Base-by-base conservation (phyloP, 2,797 vertebrate species). In the Bradypodion ventrale region DNA sequence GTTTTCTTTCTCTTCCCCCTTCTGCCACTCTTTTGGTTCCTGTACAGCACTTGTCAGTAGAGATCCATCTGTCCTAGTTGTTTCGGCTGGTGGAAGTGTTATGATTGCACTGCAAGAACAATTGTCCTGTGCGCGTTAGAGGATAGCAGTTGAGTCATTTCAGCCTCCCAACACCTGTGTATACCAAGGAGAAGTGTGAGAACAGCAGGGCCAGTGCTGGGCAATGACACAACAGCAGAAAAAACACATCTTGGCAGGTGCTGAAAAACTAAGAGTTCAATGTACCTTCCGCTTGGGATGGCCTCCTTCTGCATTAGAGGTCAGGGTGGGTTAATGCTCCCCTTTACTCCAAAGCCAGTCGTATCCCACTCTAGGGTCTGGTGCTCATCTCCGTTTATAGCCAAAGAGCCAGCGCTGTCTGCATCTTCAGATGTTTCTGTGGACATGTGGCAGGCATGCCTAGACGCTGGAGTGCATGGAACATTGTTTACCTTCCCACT, bases 141-240 rank as follows among this genome's bases (percentile, higher is more conserved):
- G 89, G 86, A 89, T 68, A 37, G 69, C 23, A 9, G 12, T 80
- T 63, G 79, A 27, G 59, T 63, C 87, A 62, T 83, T 87, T 72
- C 82, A 80, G 1, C 6, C 1, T 15, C 1, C 46, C 25, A 27
- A 19, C 0, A 5, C 80, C 80, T 0, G 1, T 70, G 73, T 78
- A 75, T 7, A 56, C 44, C 1, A n/a, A 77, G 40, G 1, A 29
- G 68, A 52, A 0, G 52, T 44, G 75, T 63, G 70, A 35, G 10
- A 78, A 40, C 16, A 9, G 56, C 46, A 89, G 74, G 63, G 49
- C 78, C 15, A 0, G 16, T 0, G 15, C 32, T 60, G 44, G 19
- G 5, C 16, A 5, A 52, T 35, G n/a, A 35, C 83, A 37, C 78
- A 27, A 1, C 0, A 0, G 83, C 86, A 27, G n/a, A 6, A 13